phyloP scores from a whole-genome alignment of 1,140 invertebrate genomes.

The Atta texana region DNA sequence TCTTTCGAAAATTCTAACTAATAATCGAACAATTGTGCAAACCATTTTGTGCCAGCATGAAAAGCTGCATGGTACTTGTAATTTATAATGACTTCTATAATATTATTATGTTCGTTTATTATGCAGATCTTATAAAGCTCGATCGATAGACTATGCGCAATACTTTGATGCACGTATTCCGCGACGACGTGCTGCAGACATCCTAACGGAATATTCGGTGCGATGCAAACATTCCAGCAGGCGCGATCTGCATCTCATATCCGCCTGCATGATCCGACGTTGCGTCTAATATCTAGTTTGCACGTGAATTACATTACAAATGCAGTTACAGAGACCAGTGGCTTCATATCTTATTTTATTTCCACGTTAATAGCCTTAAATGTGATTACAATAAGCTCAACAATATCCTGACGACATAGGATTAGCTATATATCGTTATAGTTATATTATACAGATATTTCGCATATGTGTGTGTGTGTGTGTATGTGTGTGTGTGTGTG shows the following conservation, averaged over 20 bases:
- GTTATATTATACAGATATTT: neutral
- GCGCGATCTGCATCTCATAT: constrained; percentile 66
- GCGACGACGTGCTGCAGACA: constrained; percentile 49
- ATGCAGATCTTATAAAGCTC: constrained; percentile 18
- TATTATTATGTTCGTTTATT: constrained; percentile 1
- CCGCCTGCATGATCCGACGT: constrained; percentile 55
- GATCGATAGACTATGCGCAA: constrained; percentile 47
- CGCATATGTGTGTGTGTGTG: neutral
- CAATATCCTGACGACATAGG: neutral
- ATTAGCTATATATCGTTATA: constrained; percentile 11
- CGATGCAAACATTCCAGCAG: constrained; percentile 62
- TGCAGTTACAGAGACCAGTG: constrained; percentile 48
- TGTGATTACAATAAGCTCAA: constrained; percentile 33
- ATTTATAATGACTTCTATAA: neutral
- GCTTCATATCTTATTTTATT: constrained; percentile 49
- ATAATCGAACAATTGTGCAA: neutral
- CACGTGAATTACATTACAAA: constrained; percentile 65
- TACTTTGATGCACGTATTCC: constrained; percentile 56
- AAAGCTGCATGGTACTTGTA: neutral
- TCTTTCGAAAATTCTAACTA: constrained; percentile 12
- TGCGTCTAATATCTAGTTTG: constrained; percentile 52
- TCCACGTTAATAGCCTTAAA: constrained; percentile 47
- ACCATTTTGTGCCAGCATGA: neutral
- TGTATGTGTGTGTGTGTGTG: no score
- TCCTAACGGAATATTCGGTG: constrained; percentile 61